Evolutionary conservation across 2,888 invertebrate species (phyloP), one percentile per base, ranked within the genome.

Genomic region (Dryococelus australis): DNA sequence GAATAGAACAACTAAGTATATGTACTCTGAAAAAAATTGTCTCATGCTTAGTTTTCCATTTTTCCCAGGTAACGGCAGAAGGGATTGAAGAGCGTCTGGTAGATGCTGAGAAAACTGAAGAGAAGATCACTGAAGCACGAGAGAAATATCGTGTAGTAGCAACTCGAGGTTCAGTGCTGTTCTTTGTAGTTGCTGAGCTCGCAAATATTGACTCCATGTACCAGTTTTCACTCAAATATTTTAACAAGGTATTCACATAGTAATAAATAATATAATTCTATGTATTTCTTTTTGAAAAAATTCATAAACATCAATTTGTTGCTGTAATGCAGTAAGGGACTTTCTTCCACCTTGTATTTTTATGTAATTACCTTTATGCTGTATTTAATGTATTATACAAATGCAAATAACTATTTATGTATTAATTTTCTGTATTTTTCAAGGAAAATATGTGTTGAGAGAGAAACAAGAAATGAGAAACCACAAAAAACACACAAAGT

Each of bases 171-270:
- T 97, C 98, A 0, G 96, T 97, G 27, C 93, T 99, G 8, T 99
- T 97, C 92, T 98, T 98, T 92, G 97, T 98, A 0, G 97, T 98
- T 3, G 96, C 97, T 0, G 96, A 96, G 91, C 93, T 99, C 27
- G 96, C 97, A 0, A 97, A 97, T 90, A 97, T 99, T 88, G 98
- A 99, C 92, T 97, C 98, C 0, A 98, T 98, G 98, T 99, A 99
- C 92, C 98, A 99, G 92, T 98, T 97, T 93, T 98, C 98, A 0
- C 93, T 98, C 78, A 97, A 97, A 90, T 98, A 98, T 93, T 98
- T 98, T 91, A 97, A 95, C 89, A 95, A 95, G 92, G 94, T 94
- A 91, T 90, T 90, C 89, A 65, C 79, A 65, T 6, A 16, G n/a
- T 65, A 85, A 28, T 53, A 1, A 84, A 20, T 35, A 27, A 10